phyloP scores from a whole-genome alignment of 2,113 vertebrate species.

The Charina bottae region DNA sequence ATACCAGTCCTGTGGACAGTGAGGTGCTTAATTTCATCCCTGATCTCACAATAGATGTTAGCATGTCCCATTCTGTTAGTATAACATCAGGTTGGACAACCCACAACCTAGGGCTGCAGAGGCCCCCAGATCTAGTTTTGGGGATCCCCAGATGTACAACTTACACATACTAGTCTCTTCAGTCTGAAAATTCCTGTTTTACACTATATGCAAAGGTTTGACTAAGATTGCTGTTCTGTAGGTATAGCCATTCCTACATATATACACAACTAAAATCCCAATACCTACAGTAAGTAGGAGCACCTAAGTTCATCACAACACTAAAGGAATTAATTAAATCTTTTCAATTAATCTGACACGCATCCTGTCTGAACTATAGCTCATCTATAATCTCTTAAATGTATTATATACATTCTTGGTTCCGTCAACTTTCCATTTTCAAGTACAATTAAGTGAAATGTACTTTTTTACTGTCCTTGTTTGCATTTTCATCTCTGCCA shows the following conservation, averaged over 20 bases:
- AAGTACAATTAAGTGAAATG: conserved; percentile 19
- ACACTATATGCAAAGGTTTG: conserved; percentile 41
- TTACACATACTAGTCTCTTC: background rate
- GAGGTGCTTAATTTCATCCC: conserved; percentile 1
- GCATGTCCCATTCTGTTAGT: background rate
- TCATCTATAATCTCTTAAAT: background rate
- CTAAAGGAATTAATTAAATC: conserved; percentile 7
- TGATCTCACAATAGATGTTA: conserved; percentile 49
- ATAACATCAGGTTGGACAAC: background rate
- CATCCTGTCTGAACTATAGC: conserved; percentile 40
- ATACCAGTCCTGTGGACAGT: background rate
- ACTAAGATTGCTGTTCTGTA: background rate
- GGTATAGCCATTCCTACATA: background rate
- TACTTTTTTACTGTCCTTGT: conserved; percentile 20
- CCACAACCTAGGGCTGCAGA: background rate
- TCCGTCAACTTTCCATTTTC: conserved; percentile 28
- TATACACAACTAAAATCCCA: background rate
- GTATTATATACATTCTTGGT: conserved; percentile 22
- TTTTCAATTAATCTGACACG: conserved; percentile 36
- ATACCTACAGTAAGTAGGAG: background rate
- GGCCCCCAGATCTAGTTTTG: conserved; percentile 9
- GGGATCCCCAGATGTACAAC: background rate
- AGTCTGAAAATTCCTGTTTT: conserved; percentile 31
- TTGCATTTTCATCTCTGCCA: background rate
- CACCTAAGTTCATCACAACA: background rate